phyloP scores from a whole-genome alignment of 2,113 vertebrate species.

The Gymnobelideus leadbeateri region DNA sequence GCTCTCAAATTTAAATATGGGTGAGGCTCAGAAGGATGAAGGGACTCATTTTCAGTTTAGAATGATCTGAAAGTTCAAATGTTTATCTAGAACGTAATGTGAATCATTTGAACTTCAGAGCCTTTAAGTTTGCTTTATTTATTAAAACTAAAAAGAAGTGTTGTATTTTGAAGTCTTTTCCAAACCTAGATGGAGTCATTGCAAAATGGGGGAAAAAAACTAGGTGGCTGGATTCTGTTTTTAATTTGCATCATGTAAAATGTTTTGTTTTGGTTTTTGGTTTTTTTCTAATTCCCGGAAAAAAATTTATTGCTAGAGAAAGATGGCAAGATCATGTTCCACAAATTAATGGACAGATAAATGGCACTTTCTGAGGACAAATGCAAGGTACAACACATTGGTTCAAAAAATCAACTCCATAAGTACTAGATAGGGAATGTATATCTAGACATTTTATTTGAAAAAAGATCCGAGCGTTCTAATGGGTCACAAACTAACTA shows the following conservation, averaged over 20 bases:
- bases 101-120: background rate
- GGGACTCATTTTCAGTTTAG: background rate
- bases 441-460: background rate
- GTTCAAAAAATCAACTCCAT: background rate
- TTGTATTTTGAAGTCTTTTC: background rate
- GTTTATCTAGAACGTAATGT: background rate
- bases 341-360: background rate
- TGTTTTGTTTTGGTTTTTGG: no score
- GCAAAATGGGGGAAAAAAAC: background rate
- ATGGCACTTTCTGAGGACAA: background rate
- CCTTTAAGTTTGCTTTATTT: background rate
- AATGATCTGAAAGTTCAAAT: background rate
- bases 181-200: background rate
- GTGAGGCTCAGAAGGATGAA: background rate
- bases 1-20: constrained; percentile 22
- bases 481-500: background rate
- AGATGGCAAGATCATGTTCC: background rate
- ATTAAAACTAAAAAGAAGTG: background rate
- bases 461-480: background rate
- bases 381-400: background rate
- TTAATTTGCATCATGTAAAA: background rate
- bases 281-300: background rate
- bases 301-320: background rate
- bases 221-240: background rate
- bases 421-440: background rate